Percentiles rank a stretch among this genome's conserved stretches.
Conservation (phyloP, 2,113 vertebrate genomes). For the Nothobranchius kuhntae region DNA sequence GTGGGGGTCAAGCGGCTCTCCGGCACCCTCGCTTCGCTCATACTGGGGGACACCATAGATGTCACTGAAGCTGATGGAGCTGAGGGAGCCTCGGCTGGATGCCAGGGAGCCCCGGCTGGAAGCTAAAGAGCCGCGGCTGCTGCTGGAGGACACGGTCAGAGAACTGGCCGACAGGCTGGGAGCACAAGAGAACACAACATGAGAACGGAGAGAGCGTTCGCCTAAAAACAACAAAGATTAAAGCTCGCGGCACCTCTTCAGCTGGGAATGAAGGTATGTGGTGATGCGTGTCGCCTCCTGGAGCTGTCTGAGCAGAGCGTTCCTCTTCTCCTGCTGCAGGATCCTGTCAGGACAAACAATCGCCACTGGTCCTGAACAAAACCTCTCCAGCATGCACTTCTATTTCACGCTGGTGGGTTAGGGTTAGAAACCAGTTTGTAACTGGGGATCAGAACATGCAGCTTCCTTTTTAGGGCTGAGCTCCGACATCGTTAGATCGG, state of each 20-base stretch:
- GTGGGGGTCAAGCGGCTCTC: constrained; percentile 77
- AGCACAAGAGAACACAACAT: too few relatives aligned
- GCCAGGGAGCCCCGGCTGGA: constrained; percentile 93
- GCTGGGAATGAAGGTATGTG: constrained; percentile 94
- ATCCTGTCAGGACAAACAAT: constrained; percentile 77
- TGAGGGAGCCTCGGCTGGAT: constrained; percentile 95
- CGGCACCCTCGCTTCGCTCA: constrained; percentile 59
- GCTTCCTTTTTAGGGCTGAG: too few relatives aligned
- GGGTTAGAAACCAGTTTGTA: too few relatives aligned
- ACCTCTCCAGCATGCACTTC: too few relatives aligned
- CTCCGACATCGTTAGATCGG: too few relatives aligned
- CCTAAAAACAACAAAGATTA: too few relatives aligned
- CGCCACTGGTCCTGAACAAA: too few relatives aligned
- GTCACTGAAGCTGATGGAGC: constrained; percentile 96
- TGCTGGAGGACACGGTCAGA: constrained; percentile 94
- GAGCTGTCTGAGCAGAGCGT: constrained; percentile 89
- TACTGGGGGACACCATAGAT: constrained; percentile 96
- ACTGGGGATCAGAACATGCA: too few relatives aligned
- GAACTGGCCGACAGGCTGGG: constrained; percentile 92
- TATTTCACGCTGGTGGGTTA: too few relatives aligned
- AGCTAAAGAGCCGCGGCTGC: constrained; percentile 93
- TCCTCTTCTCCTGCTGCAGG: constrained; percentile 94
- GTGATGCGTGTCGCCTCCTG: constrained; percentile 92
- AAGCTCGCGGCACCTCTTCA: constrained; percentile 84
- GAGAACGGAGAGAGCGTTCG: neutral